These are phyloP conservation scores for Dipodomys merriami DNA, from an alignment of 2,113 vertebrate species.

Conservation along the genomic window DNA sequence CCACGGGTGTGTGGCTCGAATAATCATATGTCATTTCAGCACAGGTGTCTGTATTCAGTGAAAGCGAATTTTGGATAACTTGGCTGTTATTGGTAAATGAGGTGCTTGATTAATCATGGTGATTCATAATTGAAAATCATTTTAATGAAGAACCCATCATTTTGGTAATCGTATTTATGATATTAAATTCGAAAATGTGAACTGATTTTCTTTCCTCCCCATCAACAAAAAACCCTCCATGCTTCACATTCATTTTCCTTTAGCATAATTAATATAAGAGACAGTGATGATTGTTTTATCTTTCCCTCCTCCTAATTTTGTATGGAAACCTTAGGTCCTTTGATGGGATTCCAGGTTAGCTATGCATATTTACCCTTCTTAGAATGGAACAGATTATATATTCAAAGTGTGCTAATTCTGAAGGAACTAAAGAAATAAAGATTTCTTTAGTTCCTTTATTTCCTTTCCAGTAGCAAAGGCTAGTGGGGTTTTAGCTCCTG, in stretches of 20 bases:
- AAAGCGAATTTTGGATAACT: constrained; percentile 65
- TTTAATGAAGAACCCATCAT: neutral
- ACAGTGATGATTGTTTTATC: neutral
- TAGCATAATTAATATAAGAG: constrained; percentile 70
- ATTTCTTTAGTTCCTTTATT: too few species aligned
- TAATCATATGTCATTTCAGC: constrained; percentile 62
- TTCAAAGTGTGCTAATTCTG: constrained; percentile 70
- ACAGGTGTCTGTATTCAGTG: constrained; percentile 80
- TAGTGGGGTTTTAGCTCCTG: constrained; percentile 68
- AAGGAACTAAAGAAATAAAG: neutral
- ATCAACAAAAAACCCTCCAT: constrained; percentile 28
- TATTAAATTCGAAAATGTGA: constrained; percentile 66
- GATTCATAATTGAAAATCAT: constrained; percentile 61
- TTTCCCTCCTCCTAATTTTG: neutral
- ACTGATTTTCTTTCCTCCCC: constrained; percentile 56
- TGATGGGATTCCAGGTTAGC: constrained; percentile 61
- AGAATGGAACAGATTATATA: constrained; percentile 58
- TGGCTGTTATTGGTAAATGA: constrained; percentile 70
- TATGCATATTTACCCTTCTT: constrained; percentile 38
- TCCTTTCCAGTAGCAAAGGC: neutral
- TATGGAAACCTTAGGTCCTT: constrained; percentile 34
- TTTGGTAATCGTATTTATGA: constrained; percentile 51
- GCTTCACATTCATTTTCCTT: constrained; percentile 67
- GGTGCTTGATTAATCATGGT: constrained; percentile 56
- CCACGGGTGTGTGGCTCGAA: constrained; percentile 61